phyloP scores from a whole-genome alignment of 1,140 invertebrate genomes.

The Drosophila micromelanica region DNA sequence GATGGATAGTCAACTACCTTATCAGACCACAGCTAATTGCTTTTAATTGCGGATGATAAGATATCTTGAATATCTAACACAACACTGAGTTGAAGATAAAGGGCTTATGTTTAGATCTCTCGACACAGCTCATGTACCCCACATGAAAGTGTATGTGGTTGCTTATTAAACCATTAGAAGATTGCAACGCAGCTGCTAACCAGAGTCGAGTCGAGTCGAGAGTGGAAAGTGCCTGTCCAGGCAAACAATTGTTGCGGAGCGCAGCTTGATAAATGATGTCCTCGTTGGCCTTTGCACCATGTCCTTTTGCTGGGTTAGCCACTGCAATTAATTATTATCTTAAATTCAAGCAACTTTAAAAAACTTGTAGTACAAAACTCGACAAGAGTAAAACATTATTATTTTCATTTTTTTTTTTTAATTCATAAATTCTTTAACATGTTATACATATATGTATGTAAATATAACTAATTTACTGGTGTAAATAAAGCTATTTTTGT shows the following conservation, averaged over 20 bases:
- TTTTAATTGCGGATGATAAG: constrained; percentile 38
- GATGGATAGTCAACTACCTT: constrained; percentile 12
- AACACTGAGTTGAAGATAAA: background rate
- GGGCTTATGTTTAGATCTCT: too few species aligned
- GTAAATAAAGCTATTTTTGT: constrained; percentile 59
- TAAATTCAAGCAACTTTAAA: constrained; percentile 1
- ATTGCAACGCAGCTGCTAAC: constrained; percentile 52
- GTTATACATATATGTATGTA: constrained; percentile 42
- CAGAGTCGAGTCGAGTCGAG: constrained; percentile 5
- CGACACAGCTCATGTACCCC: background rate
- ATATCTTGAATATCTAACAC: constrained; percentile 17
- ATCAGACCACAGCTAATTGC: constrained; percentile 24
- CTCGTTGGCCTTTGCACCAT: background rate
- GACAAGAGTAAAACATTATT: background rate
- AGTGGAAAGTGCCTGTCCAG: background rate
- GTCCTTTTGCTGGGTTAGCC: background rate
- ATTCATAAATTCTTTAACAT: constrained; percentile 50
- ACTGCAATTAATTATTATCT: constrained; percentile 11
- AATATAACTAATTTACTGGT: constrained; percentile 37
- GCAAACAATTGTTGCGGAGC: constrained; percentile 1
- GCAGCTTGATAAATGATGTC: constrained; percentile 21
- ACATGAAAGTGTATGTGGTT: constrained; percentile 3
- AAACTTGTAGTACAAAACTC: background rate
- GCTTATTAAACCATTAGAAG: constrained; percentile 69
- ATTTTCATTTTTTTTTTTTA: constrained; percentile 25